These are phyloP conservation scores for Platyrinchus mystaceus DNA, from an alignment of 2,797 vertebrate species.

Conservation along the genomic window DNA sequence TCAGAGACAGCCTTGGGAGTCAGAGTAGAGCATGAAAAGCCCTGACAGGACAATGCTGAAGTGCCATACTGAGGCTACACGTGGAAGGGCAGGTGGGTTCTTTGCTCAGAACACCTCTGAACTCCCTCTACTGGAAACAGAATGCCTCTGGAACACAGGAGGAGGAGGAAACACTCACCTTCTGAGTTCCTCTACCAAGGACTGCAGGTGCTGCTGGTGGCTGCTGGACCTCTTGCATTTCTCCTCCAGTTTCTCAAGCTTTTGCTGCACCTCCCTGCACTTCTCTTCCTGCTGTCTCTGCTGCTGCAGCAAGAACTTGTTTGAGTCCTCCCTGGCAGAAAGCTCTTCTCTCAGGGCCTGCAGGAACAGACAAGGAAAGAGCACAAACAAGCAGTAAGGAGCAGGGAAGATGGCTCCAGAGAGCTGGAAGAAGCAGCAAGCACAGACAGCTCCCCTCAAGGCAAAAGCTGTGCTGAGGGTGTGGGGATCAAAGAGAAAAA, in stretches of 20 bases:
- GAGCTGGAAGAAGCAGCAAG: not conserved
- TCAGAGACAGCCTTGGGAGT: not conserved
- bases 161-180: constrained; percentile 38
- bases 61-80: not conserved
- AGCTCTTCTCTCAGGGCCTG: constrained; percentile 73
- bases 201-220: constrained; percentile 66
- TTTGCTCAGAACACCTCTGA: not conserved
- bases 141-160: not conserved
- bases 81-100: not conserved
- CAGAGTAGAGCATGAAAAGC: not conserved
- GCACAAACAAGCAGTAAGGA: not conserved
- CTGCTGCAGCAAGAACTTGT: constrained; percentile 72
- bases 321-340: constrained; percentile 62
- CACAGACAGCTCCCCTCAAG: not conserved
- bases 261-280: constrained; percentile 71
- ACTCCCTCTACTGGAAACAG: not conserved
- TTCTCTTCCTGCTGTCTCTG: constrained; percentile 74
- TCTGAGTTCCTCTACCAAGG: constrained; percentile 66
- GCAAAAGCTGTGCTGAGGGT: not conserved
- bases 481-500: not conserved
- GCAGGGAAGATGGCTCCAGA: not conserved
- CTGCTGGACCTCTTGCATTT: constrained; percentile 56
- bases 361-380: not conserved
- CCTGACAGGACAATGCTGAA: not conserved
- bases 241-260: constrained; percentile 69